Conservation (phyloP, 2,888 invertebrate genomes). For the Escarpia spicata region DNA sequence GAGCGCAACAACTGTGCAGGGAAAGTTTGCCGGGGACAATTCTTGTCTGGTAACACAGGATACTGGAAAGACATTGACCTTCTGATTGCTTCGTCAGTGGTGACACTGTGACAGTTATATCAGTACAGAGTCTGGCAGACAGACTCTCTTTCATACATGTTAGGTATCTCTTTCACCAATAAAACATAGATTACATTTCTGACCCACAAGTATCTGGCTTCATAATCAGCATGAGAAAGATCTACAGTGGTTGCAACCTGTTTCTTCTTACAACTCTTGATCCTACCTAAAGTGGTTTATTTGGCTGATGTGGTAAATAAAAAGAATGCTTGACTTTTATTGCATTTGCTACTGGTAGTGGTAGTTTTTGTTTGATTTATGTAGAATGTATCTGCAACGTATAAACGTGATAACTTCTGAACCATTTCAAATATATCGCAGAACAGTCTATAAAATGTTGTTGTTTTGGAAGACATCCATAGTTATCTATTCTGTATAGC, state of each 20-base stretch:
- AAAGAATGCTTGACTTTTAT: background rate
- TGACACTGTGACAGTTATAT: constrained; percentile 1
- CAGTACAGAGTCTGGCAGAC: background rate
- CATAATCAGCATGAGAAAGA: background rate
- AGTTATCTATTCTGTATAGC: no score
- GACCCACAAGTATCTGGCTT: background rate
- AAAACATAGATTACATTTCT: constrained; percentile 9
- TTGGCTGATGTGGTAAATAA: no score
- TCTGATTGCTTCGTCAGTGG: background rate
- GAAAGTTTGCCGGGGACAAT: background rate
- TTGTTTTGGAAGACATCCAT: background rate
- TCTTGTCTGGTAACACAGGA: background rate
- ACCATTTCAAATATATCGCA: background rate
- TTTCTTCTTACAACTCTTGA: background rate
- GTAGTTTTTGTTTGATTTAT: background rate
- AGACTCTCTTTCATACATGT: background rate
- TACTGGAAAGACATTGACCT: background rate
- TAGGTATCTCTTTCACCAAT: background rate
- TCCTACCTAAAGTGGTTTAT: background rate
- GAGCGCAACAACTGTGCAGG: background rate
- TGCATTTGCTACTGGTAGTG: background rate
- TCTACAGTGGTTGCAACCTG: background rate
- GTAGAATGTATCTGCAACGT: background rate
- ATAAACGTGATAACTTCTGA: background rate
- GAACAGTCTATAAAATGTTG: background rate